A percentile compares a stretch with the other conserved stretches of the same genome.
Conservation (phyloP, 2,888 invertebrate genomes). For the Microctonus aethiopoides region DNA sequence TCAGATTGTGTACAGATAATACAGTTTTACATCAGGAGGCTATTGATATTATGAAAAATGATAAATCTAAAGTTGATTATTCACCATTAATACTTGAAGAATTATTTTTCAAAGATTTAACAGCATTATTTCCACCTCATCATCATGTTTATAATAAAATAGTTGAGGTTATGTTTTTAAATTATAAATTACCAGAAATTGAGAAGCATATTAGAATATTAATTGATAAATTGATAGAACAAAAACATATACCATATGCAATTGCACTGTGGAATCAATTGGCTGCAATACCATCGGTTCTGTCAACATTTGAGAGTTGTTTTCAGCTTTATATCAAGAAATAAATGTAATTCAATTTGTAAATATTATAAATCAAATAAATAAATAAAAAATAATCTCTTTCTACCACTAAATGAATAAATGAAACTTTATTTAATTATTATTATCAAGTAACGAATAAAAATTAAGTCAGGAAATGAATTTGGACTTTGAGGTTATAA, state of each 20-base stretch:
- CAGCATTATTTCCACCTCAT: slow-evolving; percentile 56
- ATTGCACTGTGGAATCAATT: slow-evolving; percentile 59
- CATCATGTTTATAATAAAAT: slow-evolving; percentile 58
- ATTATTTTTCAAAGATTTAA: slow-evolving; percentile 60
- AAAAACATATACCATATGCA: slow-evolving; percentile 58
- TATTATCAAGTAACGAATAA: too few relatives aligned
- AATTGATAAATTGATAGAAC: slow-evolving; percentile 53
- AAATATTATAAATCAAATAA: slow-evolving; percentile 17
- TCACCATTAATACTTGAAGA: slow-evolving; percentile 56
- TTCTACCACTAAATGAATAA: neutral
- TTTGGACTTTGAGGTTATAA: neutral
- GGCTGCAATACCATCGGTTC: slow-evolving; percentile 56
- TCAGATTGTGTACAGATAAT: slow-evolving; percentile 53
- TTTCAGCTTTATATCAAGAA: slow-evolving; percentile 48
- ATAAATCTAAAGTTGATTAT: slow-evolving; percentile 46
- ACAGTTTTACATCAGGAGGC: slow-evolving; percentile 53
- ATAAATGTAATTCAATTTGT: slow-evolving; percentile 31
- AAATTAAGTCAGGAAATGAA: neutral
- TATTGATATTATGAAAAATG: slow-evolving; percentile 52
- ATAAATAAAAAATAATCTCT: slow-evolving; percentile 12
- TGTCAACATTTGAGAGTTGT: slow-evolving; percentile 59
- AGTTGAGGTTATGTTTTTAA: slow-evolving; percentile 57
- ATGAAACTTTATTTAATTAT: neutral
- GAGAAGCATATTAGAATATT: slow-evolving; percentile 53
- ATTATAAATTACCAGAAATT: slow-evolving; percentile 53